Conservation (phyloP, 2,113 vertebrate species). For the Crypturellus undulatus region DNA sequence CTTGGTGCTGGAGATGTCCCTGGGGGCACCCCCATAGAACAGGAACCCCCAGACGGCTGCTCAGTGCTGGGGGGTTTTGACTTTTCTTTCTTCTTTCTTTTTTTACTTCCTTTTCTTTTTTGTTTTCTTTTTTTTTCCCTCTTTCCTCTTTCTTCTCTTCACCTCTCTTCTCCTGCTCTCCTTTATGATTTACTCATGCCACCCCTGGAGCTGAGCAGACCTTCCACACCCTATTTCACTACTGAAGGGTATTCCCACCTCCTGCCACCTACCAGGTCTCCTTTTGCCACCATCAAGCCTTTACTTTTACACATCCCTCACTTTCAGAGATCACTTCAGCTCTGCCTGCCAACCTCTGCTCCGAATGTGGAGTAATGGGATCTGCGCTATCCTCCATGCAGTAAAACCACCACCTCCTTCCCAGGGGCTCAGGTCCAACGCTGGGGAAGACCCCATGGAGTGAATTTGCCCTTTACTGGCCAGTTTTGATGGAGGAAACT, state of each 20-base stretch:
- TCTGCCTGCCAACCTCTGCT: neutral
- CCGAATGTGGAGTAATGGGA: neutral
- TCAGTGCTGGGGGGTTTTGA: neutral
- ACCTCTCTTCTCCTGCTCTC: neutral
- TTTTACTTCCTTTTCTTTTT: too few relatives aligned
- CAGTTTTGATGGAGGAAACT: neutral
- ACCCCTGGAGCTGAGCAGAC: neutral
- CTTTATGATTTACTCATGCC: neutral
- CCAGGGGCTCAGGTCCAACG: neutral
- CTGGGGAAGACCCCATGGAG: neutral
- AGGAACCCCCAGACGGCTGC: neutral
- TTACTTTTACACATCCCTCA: neutral
- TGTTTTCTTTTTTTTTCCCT: neutral
- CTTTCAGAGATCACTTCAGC: neutral
- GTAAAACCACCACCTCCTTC: neutral
- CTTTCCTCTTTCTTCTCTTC: too few relatives aligned
- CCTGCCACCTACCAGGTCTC: too few relatives aligned
- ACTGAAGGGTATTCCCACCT: neutral
- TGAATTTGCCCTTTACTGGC: neutral
- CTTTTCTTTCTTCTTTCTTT: rapidly evolving
- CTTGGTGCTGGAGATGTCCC: neutral
- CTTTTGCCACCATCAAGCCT: neutral
- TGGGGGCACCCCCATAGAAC: neutral
- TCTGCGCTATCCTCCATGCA: neutral
- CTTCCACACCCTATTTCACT: neutral